Evolutionary conservation across 2,113 vertebrate genomes (phyloP).

Genomic region (Mustelus asterias): DNA sequence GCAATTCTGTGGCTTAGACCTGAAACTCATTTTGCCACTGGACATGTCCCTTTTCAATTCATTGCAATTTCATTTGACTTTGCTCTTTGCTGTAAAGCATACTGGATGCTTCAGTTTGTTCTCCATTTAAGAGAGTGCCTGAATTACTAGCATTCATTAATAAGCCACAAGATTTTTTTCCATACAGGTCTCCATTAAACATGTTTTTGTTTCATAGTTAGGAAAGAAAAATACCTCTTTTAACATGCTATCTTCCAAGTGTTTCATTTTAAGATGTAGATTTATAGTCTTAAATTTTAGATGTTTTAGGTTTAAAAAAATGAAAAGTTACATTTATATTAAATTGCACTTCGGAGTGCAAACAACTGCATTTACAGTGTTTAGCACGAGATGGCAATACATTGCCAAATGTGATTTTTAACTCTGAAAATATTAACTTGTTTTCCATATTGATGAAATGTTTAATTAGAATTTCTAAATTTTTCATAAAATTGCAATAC

Average conservation of each 20-base stretch:
- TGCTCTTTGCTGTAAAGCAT: not conserved
- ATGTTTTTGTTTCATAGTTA: not conserved
- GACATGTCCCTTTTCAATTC: not conserved
- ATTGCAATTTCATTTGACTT: not conserved
- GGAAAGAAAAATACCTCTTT: not conserved
- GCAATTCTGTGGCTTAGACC: not conserved
- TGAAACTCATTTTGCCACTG: not conserved
- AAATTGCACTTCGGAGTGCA: not conserved
- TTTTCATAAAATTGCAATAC: not conserved
- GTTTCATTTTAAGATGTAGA: not conserved
- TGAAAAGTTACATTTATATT: not conserved
- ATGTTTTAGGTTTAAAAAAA: not conserved
- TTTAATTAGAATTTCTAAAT: not conserved
- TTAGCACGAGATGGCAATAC: constrained; percentile 14
- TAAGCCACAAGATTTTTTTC: not conserved
- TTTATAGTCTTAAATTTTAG: not conserved
- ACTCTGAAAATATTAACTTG: not conserved
- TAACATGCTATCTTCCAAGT: not conserved
- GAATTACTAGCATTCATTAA: not conserved
- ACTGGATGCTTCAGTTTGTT: not conserved
- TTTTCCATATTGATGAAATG: not conserved
- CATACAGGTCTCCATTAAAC: not conserved
- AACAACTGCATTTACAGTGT: not conserved
- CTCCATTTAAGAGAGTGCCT: not conserved
- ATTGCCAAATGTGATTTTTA: not conserved